phyloP scores from a whole-genome alignment of 2,113 vertebrate species.

The Dromiciops gliroides region DNA sequence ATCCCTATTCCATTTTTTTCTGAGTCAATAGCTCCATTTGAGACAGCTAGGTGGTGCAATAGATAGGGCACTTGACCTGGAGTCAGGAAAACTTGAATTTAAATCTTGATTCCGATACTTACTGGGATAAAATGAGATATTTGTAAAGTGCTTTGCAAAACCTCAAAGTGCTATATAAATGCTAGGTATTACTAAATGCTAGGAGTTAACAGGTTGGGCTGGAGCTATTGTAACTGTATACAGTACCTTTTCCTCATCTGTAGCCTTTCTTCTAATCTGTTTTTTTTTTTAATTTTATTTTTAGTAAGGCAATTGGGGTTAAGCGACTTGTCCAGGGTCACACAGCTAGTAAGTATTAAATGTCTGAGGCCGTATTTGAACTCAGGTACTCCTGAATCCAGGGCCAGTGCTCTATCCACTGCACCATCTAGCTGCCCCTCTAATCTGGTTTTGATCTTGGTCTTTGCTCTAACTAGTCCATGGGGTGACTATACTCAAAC shows the following conservation, averaged over 20 bases:
- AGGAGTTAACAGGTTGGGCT: neutral
- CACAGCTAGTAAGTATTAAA: no score
- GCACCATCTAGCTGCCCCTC: no score
- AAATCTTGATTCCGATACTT: neutral
- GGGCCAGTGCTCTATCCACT: no score
- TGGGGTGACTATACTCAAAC: neutral
- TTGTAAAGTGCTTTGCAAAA: neutral
- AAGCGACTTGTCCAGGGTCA: no score
- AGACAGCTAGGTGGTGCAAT: neutral
- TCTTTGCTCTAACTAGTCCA: neutral
- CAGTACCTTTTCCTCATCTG: neutral
- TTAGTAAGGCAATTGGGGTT: no score
- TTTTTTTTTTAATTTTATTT: no score
- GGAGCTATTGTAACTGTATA: neutral
- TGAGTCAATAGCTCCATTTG: neutral
- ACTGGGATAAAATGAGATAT: neutral
- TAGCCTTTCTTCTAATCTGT: neutral
- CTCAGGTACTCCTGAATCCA: no score
- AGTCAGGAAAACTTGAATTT: neutral
- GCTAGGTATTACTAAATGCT: neutral
- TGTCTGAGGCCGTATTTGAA: no score
- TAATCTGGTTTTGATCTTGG: neutral
- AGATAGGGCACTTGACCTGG: neutral
- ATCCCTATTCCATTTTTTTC: neutral
- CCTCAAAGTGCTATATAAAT: neutral